Base-by-base conservation (phyloP, 2,113 vertebrate genomes). In the Ophthalmolycus amberensis region DNA sequence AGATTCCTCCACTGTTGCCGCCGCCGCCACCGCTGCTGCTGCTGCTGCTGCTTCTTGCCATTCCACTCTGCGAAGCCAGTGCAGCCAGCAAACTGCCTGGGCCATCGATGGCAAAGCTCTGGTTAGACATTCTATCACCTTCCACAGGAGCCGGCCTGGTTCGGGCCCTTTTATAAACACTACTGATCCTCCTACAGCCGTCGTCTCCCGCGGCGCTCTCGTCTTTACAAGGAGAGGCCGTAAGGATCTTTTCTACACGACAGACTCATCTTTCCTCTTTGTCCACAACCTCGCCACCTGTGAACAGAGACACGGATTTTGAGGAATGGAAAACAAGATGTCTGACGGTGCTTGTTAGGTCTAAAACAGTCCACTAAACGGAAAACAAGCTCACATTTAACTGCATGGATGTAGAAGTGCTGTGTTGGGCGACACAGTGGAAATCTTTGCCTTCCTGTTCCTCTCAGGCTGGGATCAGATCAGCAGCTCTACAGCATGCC, bases 101-200 rank as follows among this genome's bases (percentile, higher is more conserved):
- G 67, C 95, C 95, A n/a, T 95, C 95, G 58, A 95, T 94, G 91
- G 94, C 94, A 71, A 96, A 96, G 77, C 95, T 97, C 92, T 96
- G 96, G 94, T 96, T 97, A 90, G 96, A 93, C 95, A 96, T 96
- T 79, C 89, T 93, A 74, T 81, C 82, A 29, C 77, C 87, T 80
- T 78, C 92, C 78, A 12, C 80, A 14, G 64, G 82, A 88, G 91
- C 88, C 89, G 50, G 79, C 83, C 88, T 71, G 40, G 73, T 59
- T 79, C 25, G 69, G 88, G 82, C 86, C 89, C 90, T 85, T 85
- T 85, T 77, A 75, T 25, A 71, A 88, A 84, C 87, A 63, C 89
- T 79, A 90, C 70, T 62, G 90, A 91, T 93, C 92, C 93, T 71
- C 88, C 82, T 72, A 78, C 79, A 75, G 91, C 85, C 86, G 88